A percentile compares a stretch with the other conserved stretches of the same genome.
Conservation (phyloP, 1,140 invertebrate genomes). For the Venturia canescens region DNA sequence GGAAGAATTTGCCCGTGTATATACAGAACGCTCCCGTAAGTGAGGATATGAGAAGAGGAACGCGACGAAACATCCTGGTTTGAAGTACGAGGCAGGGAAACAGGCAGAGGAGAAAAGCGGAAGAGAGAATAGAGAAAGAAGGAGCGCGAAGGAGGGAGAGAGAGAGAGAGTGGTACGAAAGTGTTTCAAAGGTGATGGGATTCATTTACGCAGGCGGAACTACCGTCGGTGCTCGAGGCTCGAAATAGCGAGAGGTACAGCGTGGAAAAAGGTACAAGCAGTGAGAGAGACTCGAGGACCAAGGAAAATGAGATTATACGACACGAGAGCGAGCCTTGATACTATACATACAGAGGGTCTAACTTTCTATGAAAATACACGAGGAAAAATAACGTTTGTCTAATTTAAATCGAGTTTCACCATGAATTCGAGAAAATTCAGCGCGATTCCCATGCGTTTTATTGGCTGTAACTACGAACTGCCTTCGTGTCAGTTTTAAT, state of each 20-base stretch:
- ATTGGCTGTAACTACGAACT: not conserved
- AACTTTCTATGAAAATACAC: not conserved
- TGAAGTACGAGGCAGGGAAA: not conserved
- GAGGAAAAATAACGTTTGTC: not conserved
- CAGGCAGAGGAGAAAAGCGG: not conserved
- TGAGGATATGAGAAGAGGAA: conserved; percentile 1
- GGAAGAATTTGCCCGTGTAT: not conserved
- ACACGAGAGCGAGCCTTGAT: conserved; percentile 21
- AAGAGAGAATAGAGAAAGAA: not conserved
- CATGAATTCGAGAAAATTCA: not conserved
- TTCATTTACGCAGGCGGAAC: conserved; percentile 34
- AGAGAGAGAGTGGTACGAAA: conserved; percentile 12
- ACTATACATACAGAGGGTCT: conserved; percentile 2
- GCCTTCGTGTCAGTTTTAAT: no score
- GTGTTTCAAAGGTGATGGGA: conserved; percentile 38
- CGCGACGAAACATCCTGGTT: not conserved
- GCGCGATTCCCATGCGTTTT: not conserved
- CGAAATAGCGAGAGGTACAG: not conserved
- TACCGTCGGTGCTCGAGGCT: not conserved
- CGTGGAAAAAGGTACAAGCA: not conserved
- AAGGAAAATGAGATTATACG: conserved; percentile 38
- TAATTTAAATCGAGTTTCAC: not conserved
- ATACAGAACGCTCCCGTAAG: not conserved
- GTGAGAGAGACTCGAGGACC: conserved; percentile 13
- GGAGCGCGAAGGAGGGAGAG: not conserved